Base-by-base conservation (phyloP, 2,113 vertebrate species). In the Chinchilla lanigera region DNA sequence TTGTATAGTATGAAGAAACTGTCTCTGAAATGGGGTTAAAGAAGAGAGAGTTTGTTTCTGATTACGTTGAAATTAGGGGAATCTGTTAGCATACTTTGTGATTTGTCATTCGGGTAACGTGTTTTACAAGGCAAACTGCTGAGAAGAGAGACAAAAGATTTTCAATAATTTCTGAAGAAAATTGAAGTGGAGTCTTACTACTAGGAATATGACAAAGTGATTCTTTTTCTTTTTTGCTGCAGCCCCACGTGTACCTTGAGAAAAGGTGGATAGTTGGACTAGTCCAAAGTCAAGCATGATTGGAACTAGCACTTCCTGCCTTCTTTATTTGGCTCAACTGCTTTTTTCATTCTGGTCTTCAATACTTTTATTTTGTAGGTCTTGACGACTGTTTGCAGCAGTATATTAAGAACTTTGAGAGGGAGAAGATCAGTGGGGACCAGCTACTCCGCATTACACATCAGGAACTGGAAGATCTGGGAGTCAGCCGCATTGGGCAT, bases 321-420 rank as follows among this genome's bases (percentile, higher is more conserved):
- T 47, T 33, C 20, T 89, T 85, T 60, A 19, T 91, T 95, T 95
- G 41, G 5, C 17, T 95, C 47, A 77, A 63, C 44, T 60, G 0
- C 1, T 67, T 80, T 96, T 95, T 75, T 35, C 0, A 98, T 95
- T 95, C 54, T 94, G 17, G 24, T 84, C 47, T 95, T 95, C 50
- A 38, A 86, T 86, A 56, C 69, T 77, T 97, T 96, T 95, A 78
- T 96, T 38, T 96, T 97, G 33, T 97, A 99, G 99, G 99, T 97
- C 99, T 99, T 97, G 99, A 99, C 98, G 99, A 99, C 97, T 99
- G 99, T 94, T 98, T 99, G 98, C 99, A 99, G 97, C 99, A 99
- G 96, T 99, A 99, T 83, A 99, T 99, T 97, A 99, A 99, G 97
- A 99, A 99, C 98, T 99, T 99, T 89, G 99, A 99, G 98, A 99